Conservation (phyloP, 2,797 vertebrate genomes). For the Uromys caudimaculatus region DNA sequence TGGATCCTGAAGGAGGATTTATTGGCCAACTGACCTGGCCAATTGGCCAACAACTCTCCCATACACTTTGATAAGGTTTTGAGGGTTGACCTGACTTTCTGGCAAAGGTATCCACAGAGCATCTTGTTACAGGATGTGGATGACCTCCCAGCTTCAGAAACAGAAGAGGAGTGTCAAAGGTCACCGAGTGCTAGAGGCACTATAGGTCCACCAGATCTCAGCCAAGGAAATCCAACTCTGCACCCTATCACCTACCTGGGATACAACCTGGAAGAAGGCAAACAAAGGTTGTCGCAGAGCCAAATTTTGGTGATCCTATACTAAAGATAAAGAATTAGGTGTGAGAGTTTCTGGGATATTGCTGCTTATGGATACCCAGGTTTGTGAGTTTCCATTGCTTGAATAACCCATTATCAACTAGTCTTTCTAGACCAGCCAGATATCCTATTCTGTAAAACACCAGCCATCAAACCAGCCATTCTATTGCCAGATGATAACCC, state of each 20-base stretch:
- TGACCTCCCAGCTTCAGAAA: not conserved
- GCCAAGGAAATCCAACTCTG: not conserved
- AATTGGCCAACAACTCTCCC: not conserved
- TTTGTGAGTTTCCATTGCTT: not conserved
- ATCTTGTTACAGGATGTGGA: not conserved
- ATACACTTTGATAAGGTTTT: not conserved
- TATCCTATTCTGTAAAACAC: not conserved
- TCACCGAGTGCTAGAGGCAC: not conserved
- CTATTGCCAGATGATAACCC: too few relatives aligned
- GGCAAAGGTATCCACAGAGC: not conserved
- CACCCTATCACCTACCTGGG: too few relatives aligned
- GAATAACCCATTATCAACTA: not conserved
- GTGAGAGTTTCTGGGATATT: not conserved
- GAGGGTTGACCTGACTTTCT: not conserved
- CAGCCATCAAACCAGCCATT: not conserved
- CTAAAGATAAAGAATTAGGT: not conserved
- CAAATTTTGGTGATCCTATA: not conserved
- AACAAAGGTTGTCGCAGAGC: too few relatives aligned
- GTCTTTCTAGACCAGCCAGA: not conserved
- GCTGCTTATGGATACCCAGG: too few relatives aligned
- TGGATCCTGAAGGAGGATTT: not conserved
- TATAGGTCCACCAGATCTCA: not conserved
- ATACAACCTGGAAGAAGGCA: not conserved
- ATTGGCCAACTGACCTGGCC: not conserved
- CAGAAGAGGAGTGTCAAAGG: not conserved